phyloP scores from a whole-genome alignment of 1,140 invertebrate species.

The Philopotamus ludificatus region DNA sequence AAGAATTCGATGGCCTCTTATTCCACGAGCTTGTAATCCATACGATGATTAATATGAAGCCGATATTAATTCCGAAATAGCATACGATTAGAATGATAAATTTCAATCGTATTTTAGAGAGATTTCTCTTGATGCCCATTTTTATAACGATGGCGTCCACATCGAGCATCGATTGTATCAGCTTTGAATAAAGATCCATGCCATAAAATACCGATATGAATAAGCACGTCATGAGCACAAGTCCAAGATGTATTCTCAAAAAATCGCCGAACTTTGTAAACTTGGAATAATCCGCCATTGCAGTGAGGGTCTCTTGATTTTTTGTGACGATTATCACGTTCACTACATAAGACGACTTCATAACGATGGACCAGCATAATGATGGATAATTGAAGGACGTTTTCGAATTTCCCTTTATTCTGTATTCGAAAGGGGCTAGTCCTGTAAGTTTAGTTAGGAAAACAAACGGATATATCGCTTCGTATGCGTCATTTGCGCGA shows the following conservation, averaged over 20 bases:
- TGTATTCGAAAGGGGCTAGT: conserved; percentile 5
- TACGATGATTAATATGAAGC: not conserved
- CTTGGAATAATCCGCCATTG: not conserved
- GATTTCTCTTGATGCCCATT: not conserved
- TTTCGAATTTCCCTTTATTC: not conserved
- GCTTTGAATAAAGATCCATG: not conserved
- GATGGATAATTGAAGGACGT: not conserved
- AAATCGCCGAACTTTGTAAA: conserved; percentile 7
- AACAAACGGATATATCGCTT: not conserved
- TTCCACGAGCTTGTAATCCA: not conserved
- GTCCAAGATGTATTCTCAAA: not conserved
- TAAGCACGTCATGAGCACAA: not conserved
- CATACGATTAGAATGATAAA: not conserved
- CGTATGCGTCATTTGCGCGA: not conserved
- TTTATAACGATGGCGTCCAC: not conserved
- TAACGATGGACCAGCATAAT: not conserved
- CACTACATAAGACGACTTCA: not conserved
- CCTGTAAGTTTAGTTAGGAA: not conserved
- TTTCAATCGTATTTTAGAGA: not conserved
- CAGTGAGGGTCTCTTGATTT: not conserved
- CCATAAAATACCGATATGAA: not conserved
- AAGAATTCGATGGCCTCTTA: not conserved
- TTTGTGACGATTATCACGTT: conserved; percentile 1
- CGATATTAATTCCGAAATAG: not conserved
- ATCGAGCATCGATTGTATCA: not conserved